These are phyloP conservation scores for Leptinotarsa tumamoca DNA, from an alignment of 2,888 invertebrate species.

Conservation along the genomic window DNA sequence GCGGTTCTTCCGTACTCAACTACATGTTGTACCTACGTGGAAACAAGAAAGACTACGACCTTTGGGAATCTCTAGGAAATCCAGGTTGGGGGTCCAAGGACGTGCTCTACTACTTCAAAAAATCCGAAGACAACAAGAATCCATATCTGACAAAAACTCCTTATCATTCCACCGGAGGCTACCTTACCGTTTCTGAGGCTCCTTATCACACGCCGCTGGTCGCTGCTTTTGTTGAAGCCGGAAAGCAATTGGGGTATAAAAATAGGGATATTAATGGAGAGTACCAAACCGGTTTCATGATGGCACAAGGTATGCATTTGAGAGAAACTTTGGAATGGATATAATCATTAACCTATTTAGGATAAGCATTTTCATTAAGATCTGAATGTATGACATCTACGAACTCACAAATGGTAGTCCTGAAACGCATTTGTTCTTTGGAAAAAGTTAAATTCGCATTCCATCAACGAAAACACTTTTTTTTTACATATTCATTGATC, in stretches of 20 bases:
- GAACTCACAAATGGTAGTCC: too few species aligned
- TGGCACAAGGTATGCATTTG: conserved; percentile 76
- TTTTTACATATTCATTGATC: too few species aligned
- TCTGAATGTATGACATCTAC: too few species aligned
- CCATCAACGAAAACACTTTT: too few species aligned
- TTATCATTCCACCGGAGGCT: conserved; percentile 85
- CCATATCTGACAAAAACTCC: conserved; percentile 84
- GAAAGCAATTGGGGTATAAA: conserved; percentile 77
- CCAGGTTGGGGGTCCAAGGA: conserved; percentile 89
- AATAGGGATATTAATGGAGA: conserved; percentile 91
- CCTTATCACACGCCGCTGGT: conserved; percentile 87
- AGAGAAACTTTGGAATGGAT: background rate
- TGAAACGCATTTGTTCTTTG: too few species aligned
- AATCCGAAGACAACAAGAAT: conserved; percentile 91
- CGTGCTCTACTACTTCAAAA: conserved; percentile 86
- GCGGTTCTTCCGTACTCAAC: conserved; percentile 90
- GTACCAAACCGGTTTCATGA: conserved; percentile 89
- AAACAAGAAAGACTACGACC: conserved; percentile 89
- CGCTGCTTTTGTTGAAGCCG: conserved; percentile 84
- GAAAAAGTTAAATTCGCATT: too few species aligned
- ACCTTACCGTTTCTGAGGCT: conserved; percentile 86
- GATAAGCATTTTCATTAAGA: too few species aligned
- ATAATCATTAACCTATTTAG: too few species aligned
- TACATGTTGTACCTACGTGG: conserved; percentile 93
- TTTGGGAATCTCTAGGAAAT: conserved; percentile 89